Evolutionary conservation across 2,113 vertebrate genomes (phyloP).

Genomic region (Istiophorus platypterus): DNA sequence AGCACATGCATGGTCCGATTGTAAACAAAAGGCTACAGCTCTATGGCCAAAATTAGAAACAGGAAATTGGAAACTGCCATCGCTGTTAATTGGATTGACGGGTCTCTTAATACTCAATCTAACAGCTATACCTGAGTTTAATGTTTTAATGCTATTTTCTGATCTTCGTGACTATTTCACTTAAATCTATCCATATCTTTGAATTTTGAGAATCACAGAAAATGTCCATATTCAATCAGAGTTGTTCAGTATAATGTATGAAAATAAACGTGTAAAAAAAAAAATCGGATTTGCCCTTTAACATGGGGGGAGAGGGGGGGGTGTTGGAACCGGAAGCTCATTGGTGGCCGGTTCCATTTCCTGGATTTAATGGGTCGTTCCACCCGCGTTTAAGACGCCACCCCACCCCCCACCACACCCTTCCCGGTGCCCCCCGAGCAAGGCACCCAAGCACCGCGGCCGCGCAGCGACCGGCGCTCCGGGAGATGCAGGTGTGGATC

Average conservation of each 20-base stretch:
- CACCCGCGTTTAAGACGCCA: not conserved
- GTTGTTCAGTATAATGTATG: not conserved
- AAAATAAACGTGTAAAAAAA: not conserved
- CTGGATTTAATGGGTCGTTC: not conserved
- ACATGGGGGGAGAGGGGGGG: not conserved
- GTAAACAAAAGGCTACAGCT: constrained; percentile 33
- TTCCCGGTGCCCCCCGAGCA: constrained; percentile 15
- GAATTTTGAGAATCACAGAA: not conserved
- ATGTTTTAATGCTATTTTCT: not conserved
- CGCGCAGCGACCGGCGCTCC: not conserved
- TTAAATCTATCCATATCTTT: not conserved
- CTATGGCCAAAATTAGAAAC: not conserved
- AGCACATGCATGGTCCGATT: not conserved
- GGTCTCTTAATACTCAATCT: not conserved
- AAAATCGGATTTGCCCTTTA: constrained; percentile 10
- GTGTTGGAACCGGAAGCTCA: constrained; percentile 37
- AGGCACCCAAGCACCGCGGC: not conserved
- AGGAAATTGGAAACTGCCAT: not conserved
- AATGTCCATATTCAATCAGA: not conserved
- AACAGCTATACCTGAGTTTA: not conserved
- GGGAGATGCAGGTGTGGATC: not conserved
- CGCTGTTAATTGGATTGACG: not conserved
- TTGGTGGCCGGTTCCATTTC: not conserved
- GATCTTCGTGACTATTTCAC: not conserved
- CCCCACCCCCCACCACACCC: too few relatives aligned